Percentiles rank a stretch among this genome's conserved stretches.
These are phyloP conservation scores for Larimichthys polyactis DNA, from an alignment of 2,113 vertebrate species.

Conservation along the genomic window DNA sequence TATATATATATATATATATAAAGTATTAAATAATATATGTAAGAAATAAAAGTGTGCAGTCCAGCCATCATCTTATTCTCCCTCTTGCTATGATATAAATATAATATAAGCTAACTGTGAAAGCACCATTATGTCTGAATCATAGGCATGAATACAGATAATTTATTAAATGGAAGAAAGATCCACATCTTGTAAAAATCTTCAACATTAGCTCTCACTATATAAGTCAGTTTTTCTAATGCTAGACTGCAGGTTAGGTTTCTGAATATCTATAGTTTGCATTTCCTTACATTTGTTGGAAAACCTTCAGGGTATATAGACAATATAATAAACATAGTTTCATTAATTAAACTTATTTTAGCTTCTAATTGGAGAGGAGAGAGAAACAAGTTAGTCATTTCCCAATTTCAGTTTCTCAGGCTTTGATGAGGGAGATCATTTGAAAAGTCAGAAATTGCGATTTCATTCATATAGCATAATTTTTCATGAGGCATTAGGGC, in stretches of 20 bases:
- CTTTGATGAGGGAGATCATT: slow-evolving; percentile 18
- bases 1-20: no score
- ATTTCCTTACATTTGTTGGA: not conserved
- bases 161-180: not conserved
- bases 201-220: not conserved
- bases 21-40: no score
- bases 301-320: not conserved
- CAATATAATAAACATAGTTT: not conserved
- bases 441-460: slow-evolving; percentile 34
- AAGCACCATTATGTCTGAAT: not conserved
- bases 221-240: not conserved
- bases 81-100: not conserved
- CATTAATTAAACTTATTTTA: not conserved
- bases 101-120: not conserved
- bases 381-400: slow-evolving; percentile 2
- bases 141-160: not conserved
- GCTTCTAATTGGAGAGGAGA: slow-evolving; percentile 37
- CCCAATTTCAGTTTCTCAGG: slow-evolving; percentile 37
- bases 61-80: not conserved
- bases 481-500: not conserved
- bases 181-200: not conserved
- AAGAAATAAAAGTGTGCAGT: not conserved
- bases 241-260: not conserved
- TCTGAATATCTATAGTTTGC: not conserved
- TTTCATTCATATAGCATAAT: slow-evolving; percentile 36